Evolutionary conservation across 2,888 invertebrate genomes (phyloP), one percentile per base, ranked within the genome.

Genomic region (Philopedon plagiatum): DNA sequence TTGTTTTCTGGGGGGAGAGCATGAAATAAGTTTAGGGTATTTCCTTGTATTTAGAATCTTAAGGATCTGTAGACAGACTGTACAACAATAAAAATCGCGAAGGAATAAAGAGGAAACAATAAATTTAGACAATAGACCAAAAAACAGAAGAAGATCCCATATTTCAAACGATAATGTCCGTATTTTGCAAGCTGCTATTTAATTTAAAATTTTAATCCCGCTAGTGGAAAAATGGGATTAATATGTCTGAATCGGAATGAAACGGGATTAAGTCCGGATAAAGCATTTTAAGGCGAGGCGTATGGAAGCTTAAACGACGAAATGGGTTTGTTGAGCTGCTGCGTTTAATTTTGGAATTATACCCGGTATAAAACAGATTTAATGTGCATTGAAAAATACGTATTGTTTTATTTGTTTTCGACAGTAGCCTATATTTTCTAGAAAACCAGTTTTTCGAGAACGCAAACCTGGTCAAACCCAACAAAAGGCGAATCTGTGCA

Each of bases 161-260:
- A 21, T 21, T 44, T 21, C n/a, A 46, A 46, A 46, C 8, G n/a
- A 23, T 46, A 1, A 21, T 19, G 46, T 19, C n/a, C 46, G 46
- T 46, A 46, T n/a, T 46, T 46, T 23, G 21, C 23, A n/a, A 46
- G 21, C 9, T n/a, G 23, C 21, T 23, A n/a, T 46, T 46, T 0
- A 23, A 21, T 46, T 46, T 23, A 46, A 46, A 23, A 23, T 46
- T 23, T 46, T 46, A 46, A 46, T 46, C 46, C 46, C 21, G 23
- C 1, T 11, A 46, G 46, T 46, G 46, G 46, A 46, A 46, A 46
- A 46, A 46, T 46, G n/a, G 46, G 46, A 46, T 46, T 46, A 46
- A 46, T 46, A 46, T 21, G 46, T 46, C 46, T 23, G n/a, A 46
- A 46, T 21, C 11, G 46, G 46, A n/a, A 46, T 46, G n/a, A 46